These are phyloP conservation scores for Semaprochilodus insignis DNA, from an alignment of 2,797 vertebrate genomes.

Conservation along the genomic window DNA sequence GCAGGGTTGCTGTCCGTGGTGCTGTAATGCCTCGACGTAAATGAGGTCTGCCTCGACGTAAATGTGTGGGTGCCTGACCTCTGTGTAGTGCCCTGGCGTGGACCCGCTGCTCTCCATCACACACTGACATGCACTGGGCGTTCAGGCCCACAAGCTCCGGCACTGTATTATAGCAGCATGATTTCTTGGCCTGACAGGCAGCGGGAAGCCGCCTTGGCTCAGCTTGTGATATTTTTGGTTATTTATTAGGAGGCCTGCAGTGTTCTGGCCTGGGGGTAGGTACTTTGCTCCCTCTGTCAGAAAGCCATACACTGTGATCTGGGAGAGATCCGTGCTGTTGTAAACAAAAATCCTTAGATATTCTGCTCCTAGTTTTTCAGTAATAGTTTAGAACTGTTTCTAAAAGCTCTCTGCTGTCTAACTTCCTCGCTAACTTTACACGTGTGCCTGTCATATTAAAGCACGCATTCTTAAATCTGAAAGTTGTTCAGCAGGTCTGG, in stretches of 20 bases:
- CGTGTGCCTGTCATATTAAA: slow-evolving; percentile 36
- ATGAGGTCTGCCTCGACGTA: background rate
- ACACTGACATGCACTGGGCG: slow-evolving; percentile 28
- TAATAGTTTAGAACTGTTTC: background rate
- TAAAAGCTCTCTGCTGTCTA: background rate
- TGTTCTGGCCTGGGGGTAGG: slow-evolving; percentile 39
- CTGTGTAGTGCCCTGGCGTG: background rate
- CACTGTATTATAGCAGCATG: slow-evolving; percentile 55
- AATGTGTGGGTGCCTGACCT: background rate
- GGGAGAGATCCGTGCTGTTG: slow-evolving; percentile 3
- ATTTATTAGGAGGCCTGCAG: slow-evolving; percentile 51
- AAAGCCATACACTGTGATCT: slow-evolving; percentile 33
- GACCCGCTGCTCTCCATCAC: slow-evolving; percentile 34
- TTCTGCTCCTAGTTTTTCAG: background rate
- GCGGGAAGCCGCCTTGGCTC: slow-evolving; percentile 32
- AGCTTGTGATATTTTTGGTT: slow-evolving; percentile 27
- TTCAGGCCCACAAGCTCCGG: slow-evolving; percentile 22
- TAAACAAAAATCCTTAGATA: background rate
- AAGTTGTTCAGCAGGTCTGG: slow-evolving; percentile 7
- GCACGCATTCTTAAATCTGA: slow-evolving; percentile 10
- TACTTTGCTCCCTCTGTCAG: slow-evolving; percentile 30
- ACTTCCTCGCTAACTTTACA: slow-evolving; percentile 1
- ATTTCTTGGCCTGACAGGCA: slow-evolving; percentile 51
- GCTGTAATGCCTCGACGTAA: slow-evolving; percentile 29
- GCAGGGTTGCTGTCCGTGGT: slow-evolving; percentile 34